These are phyloP conservation scores for Porites australiensis DNA, from an alignment of 64 coral and sea anemone species.

Conservation along the genomic window DNA sequence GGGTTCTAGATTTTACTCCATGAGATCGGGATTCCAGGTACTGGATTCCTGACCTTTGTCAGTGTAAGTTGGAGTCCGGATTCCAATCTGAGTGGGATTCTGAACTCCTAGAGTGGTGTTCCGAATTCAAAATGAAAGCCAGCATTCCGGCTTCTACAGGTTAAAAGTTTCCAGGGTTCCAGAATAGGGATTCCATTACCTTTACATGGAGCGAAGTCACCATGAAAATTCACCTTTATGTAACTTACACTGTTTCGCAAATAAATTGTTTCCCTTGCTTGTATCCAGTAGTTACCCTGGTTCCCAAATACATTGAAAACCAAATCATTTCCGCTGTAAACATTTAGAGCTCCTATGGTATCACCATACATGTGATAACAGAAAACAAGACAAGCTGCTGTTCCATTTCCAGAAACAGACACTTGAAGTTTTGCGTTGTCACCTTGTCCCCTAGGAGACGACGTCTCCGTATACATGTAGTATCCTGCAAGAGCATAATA, in stretches of 20 bases:
- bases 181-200: no score
- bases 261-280: neutral
- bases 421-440: constrained; percentile 28
- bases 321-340: constrained; percentile 5
- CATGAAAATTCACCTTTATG: no score
- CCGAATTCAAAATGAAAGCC: no score
- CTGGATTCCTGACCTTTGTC: no score
- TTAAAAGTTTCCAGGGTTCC: no score
- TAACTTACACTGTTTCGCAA: neutral
- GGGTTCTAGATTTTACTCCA: no score
- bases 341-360: neutral
- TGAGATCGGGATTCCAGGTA: no score
- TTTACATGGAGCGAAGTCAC: no score
- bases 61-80: no score
- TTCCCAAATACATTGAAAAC: constrained; percentile 23
- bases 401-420: neutral
- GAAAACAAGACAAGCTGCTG: neutral
- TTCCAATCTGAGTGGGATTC: no score
- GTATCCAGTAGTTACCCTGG: constrained; percentile 17
- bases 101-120: no score
- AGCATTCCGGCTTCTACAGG: no score
- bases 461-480: constrained; percentile 29
- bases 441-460: neutral
- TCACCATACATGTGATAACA: constrained; percentile 56
- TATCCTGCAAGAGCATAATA: neutral